A percentile compares a stretch with the other conserved stretches of the same genome.
Conservation (phyloP, 2,888 invertebrate species). For the Hoplodrina blanda region DNA sequence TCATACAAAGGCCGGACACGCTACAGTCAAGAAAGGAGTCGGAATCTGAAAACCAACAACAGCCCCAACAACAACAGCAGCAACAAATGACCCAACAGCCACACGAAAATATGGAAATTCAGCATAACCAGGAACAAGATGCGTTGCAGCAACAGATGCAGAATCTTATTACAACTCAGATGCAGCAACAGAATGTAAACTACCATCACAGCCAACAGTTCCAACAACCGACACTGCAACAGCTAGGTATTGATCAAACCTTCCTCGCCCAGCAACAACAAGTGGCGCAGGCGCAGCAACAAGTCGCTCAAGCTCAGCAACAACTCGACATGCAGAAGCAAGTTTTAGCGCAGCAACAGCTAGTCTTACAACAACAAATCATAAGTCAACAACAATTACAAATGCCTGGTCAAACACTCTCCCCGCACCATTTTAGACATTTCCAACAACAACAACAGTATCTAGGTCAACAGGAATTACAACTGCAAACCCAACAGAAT, state of each 20-base stretch:
- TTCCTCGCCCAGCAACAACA: constrained; percentile 86
- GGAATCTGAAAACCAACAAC: constrained; percentile 81
- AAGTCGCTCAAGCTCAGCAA: constrained; percentile 85
- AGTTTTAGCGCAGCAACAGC: constrained; percentile 86
- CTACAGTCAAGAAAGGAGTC: constrained; percentile 84
- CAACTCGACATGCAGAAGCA: constrained; percentile 88
- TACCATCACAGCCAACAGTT: constrained; percentile 81
- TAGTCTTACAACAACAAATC: constrained; percentile 88
- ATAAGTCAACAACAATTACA: constrained; percentile 84
- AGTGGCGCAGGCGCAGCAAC: constrained; percentile 86
- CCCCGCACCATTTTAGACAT: constrained; percentile 84
- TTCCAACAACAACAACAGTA: constrained; percentile 87
- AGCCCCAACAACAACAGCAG: constrained; percentile 70
- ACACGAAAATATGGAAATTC: constrained; percentile 69
- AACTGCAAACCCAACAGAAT: constrained; percentile 90
- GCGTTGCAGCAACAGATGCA: constrained; percentile 80
- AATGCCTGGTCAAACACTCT: constrained; percentile 87
- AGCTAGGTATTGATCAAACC: constrained; percentile 77
- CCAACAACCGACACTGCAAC: constrained; percentile 75
- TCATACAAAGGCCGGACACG: constrained; percentile 85
- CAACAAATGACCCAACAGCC: constrained; percentile 68
- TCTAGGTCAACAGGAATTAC: constrained; percentile 87
- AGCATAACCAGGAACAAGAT: constrained; percentile 71
- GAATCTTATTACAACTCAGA: constrained; percentile 77
- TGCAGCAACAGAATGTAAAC: constrained; percentile 79